These are phyloP conservation scores for Danionella dracula DNA, from an alignment of 2,797 vertebrate genomes.

Conservation along the genomic window DNA sequence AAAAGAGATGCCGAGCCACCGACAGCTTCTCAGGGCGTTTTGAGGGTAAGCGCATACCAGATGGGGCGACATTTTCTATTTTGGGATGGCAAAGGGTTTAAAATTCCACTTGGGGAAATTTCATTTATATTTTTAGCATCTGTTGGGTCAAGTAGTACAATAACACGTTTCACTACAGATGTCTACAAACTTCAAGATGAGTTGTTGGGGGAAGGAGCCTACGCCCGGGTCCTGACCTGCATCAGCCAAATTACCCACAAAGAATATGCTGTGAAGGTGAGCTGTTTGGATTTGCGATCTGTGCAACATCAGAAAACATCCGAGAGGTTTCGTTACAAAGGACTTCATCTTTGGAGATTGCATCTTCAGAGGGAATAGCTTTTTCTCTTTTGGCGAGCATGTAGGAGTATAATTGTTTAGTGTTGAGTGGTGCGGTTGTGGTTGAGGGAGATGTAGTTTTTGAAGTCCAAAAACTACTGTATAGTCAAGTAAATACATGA, in stretches of 20 bases:
- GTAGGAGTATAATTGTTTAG: conserved; percentile 4
- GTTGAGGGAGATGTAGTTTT: neutral
- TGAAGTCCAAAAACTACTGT: neutral
- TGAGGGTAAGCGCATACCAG: conserved; percentile 73
- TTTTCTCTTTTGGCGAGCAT: neutral
- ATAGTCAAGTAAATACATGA: too few relatives aligned
- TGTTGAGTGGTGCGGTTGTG: conserved; percentile 17
- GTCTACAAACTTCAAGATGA: conserved; percentile 96
- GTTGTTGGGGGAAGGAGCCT: conserved; percentile 90
- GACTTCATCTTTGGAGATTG: conserved; percentile 16
- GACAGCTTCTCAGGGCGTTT: conserved; percentile 96
- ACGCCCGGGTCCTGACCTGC: conserved; percentile 91
- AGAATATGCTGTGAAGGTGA: conserved; percentile 96
- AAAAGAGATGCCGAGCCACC: conserved; percentile 92
- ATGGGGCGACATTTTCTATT: neutral
- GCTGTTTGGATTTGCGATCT: neutral
- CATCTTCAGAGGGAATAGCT: neutral
- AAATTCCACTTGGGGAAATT: neutral
- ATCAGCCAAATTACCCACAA: conserved; percentile 95
- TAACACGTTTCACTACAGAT: conserved; percentile 63
- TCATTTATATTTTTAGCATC: neutral
- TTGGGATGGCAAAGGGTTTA: neutral
- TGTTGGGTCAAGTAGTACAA: neutral
- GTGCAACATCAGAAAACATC: too few relatives aligned
- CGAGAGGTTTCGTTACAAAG: neutral